Base-by-base conservation (phyloP, 2,797 vertebrate species). In the Oreortyx pictus region DNA sequence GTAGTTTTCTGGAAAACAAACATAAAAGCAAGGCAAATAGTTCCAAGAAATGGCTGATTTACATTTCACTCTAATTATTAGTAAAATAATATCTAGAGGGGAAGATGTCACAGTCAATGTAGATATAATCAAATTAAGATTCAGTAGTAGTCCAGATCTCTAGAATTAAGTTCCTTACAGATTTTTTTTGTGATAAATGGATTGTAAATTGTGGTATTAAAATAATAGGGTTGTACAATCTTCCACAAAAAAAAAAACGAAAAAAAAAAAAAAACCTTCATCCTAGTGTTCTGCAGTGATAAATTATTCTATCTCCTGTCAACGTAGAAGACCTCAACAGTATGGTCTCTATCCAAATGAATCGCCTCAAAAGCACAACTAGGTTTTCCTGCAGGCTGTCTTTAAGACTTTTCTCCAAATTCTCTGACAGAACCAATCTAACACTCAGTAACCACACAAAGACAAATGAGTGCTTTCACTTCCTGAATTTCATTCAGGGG, bases 1-100 rank as follows among this genome's bases (percentile, higher is more conserved):
- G 92, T 29, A 88, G 73, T 82, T 82, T 93, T 83, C 49, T 33
- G 54, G 33, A 78, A 81, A 43, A 82, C 70, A 93, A 66, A 71
- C 29, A 44, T 12, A 66, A 74, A 44, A 27, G 4, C 37, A 82
- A 87, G 82, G 10, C 5, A 78, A 84, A 39, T 54, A 70, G 7
- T 86, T 89, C 59, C 50, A n/a, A 80, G 75, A 84, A 93, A 78
- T 44, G 80, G 9, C 29, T 80, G 70, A 31, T 59, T 82, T 89
- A 47, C 11, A 39, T 80, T 82, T 87, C 25, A 60, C 9, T 90
- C 76, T 82, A 75, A 22, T 52, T 18, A 41, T 15, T 72, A 5
- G 29, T 52, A 52, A 82, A 78, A n/a, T 39, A 35, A 11, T 78
- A 56, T 57, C 66, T 50, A 66, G 46, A 54, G 9, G 3, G 6